phyloP scores from a whole-genome alignment of 2,888 invertebrate species.

The Monoplex corrugatus region DNA sequence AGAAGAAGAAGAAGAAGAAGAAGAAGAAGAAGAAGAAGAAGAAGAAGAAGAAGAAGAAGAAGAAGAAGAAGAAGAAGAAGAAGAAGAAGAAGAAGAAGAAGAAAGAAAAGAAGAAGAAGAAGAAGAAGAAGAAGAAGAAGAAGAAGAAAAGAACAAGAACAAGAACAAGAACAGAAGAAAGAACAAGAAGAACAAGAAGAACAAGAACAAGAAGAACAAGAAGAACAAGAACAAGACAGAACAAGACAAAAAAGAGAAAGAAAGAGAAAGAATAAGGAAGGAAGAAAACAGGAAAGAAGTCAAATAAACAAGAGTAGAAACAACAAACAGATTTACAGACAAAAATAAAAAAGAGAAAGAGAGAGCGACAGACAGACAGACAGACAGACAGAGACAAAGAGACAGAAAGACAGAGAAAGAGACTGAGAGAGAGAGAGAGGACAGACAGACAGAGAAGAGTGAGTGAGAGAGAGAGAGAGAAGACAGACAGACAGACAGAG shows the following conservation, averaged over 20 bases:
- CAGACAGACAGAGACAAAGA: background rate
- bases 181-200: no score
- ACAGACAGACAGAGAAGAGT: background rate
- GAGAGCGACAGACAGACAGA: background rate
- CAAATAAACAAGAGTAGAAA: background rate
- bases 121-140: no score
- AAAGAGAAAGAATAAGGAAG: background rate
- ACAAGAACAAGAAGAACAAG: no score
- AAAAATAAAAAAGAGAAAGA: background rate
- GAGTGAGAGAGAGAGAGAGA: conserved; percentile 2
- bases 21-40: background rate
- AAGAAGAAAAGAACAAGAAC: no score
- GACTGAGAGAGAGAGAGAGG: conserved; percentile 20
- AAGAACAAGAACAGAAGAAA: no score
- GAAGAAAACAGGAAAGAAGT: background rate
- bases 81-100: no score
- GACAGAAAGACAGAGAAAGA: conserved; percentile 15
- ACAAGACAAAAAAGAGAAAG: background rate
- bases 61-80: no score
- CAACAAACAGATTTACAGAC: background rate
- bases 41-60: background rate
- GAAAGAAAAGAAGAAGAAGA: no score
- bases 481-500: conserved; percentile 25
- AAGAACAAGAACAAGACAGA: no score
- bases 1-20: background rate